Base-by-base conservation (phyloP, 2,888 invertebrate genomes). In the Philereme transversata region DNA sequence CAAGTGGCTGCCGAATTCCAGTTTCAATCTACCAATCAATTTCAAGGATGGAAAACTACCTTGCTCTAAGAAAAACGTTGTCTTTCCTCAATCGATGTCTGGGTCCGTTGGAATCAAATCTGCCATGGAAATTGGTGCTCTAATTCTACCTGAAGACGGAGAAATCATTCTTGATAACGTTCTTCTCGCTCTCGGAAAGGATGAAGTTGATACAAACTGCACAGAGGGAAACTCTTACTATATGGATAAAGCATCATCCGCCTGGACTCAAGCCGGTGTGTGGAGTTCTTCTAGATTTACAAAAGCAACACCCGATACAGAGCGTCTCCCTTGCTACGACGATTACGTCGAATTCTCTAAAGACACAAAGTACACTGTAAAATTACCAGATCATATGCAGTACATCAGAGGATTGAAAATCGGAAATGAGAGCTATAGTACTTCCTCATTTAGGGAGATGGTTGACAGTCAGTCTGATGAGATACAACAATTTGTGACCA, bases 281-380 rank as follows among this genome's bases (percentile, higher is more conserved):
- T 93, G 93, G 93, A 81, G 76, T 10, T 88, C 87, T 0, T 65
- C 82, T 1, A 82, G 73, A 48, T 87, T 88, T 51, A 93, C 87
- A 60, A 81, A 85, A 62, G 93, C 93, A 0, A 87, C 92, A 5
- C 93, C 93, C 0, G 90, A 93, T 67, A 77, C 86, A 0, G 92
- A 93, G 62, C 83, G 88, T 65, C 68, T 93, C 2, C 93, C 93
- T 0, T 93, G 93, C 63, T 81, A 73, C 22, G 82, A 90, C 48
- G 93, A 93, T 62, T 70, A 77, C 5, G 92, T 91, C 0, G 75
- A 81, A 35, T 90, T 93, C 60, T 87, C 91, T 0, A 41, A 44
- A 6, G 73, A 82, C 41, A 67, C 79, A 0, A 78, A 77, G 51
- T 87, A 84, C 22, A 79, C 81, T 0, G 68, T 90, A 4, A 51